Conservation (phyloP, 2,113 vertebrate genomes). For the Catharus bicknelli region DNA sequence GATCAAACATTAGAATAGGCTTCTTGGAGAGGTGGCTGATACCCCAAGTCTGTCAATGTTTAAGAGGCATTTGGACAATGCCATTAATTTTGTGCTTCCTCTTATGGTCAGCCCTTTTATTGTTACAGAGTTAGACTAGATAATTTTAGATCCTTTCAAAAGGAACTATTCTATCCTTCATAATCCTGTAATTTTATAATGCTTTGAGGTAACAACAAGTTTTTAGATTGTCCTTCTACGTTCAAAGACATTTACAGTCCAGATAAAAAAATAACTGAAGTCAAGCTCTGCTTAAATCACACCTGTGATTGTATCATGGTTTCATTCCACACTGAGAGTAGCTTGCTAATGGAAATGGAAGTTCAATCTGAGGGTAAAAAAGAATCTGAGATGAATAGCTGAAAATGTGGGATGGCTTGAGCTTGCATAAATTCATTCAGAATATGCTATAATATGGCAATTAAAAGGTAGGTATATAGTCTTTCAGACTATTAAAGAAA, state of each 20-base stretch:
- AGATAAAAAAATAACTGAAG: not conserved
- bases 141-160: not conserved
- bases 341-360: not conserved
- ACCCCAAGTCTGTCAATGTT: not conserved
- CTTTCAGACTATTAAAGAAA: not conserved
- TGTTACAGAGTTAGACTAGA: not conserved
- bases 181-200: not conserved
- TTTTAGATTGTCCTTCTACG: not conserved
- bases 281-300: not conserved
- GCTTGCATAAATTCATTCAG: not conserved
- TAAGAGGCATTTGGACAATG: not conserved
- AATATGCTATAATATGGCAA: not conserved
- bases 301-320: not conserved
- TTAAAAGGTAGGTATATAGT: not conserved
- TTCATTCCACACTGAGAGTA: not conserved
- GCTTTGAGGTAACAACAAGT: not conserved
- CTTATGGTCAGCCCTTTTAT: not conserved
- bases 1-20: not conserved
- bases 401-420: not conserved
- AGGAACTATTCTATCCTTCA: not conserved
- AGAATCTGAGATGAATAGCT: not conserved
- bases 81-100: fast-evolving
- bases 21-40: not conserved
- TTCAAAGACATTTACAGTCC: not conserved
- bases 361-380: not conserved